Evolutionary conservation across 2,113 vertebrate genomes (phyloP), one percentile per base, ranked within the genome.

Genomic region (Cairina moschata): DNA sequence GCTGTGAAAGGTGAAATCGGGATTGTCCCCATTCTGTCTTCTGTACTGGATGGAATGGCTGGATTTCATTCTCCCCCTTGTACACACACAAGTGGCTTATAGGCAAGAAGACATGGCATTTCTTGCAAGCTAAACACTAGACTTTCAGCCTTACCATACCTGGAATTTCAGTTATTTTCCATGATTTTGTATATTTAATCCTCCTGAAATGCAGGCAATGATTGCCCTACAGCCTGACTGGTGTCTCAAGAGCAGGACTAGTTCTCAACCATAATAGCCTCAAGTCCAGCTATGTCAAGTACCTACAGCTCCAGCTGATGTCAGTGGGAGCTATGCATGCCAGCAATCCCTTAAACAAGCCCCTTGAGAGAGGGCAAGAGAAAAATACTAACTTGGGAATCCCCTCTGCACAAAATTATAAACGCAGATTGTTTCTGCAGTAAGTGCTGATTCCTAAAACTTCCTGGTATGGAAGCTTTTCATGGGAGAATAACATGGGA

Each of bases 101-200:
- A 11, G 2, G 16, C 44, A 13, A 4, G 62, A 83, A 73, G 63
- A 58, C 25, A 11, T 0, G 0, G 42, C 21, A 13, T 15, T 54
- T 20, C 46, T 77, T 71, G 14, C 54, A 79, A 59, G 38, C 32
- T 13, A n/a, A 71, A n/a, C 17, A 59, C 28, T 34, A 36, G 23
- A 31, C 25, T 74, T 68, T 34, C 62, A 86, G 17, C 54, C 29
- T 75, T 32, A 56, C 77, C 72, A 54, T 9, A 86, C 38, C 23
- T 34, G 42, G 63, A 56, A 63, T 38, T 92, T 56, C 40, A 56
- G 26, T 55, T 88, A 74, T 91, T 86, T 90, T 86, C 72, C 23
- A 4, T 4, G 36, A 22, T 83, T 88, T 88, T 82, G 69, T 91
- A 22, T 14, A 48, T 68, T 60, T 56, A 76, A 72, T 48, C 58